phyloP scores from a whole-genome alignment of 2,113 vertebrate species.

The Scatophagus argus region DNA sequence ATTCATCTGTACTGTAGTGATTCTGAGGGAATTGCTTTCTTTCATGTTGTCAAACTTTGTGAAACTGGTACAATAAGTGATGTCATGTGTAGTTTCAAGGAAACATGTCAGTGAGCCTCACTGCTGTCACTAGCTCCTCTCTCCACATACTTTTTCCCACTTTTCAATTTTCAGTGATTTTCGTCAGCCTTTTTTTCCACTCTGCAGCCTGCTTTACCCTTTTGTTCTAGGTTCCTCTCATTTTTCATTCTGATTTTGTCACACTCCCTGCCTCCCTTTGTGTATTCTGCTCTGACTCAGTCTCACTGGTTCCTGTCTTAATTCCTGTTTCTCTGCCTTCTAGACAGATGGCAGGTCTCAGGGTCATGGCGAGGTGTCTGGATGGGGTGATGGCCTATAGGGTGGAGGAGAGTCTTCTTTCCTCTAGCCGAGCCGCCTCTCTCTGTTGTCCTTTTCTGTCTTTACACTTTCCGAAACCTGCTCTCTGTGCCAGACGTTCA shows the following conservation, averaged over 20 bases:
- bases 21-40: slow-evolving; percentile 24
- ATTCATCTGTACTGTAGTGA: slow-evolving; percentile 21
- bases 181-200: slow-evolving; percentile 5
- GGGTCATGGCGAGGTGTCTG: slow-evolving; percentile 56
- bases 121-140: background rate
- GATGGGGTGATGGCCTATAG: slow-evolving; percentile 43
- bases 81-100: slow-evolving; percentile 5
- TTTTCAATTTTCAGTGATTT: slow-evolving; percentile 33
- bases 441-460: slow-evolving; percentile 8
- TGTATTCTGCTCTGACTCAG: slow-evolving; percentile 8
- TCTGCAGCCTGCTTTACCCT: slow-evolving; percentile 13
- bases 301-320: slow-evolving; percentile 11
- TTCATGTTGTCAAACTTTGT: slow-evolving; percentile 44
- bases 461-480: slow-evolving; percentile 23
- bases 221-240: slow-evolving; percentile 39
- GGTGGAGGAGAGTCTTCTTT: slow-evolving; percentile 19
- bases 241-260: slow-evolving; percentile 7
- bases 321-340: slow-evolving; percentile 8
- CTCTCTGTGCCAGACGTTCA: slow-evolving; percentile 32
- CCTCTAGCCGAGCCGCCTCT: background rate
- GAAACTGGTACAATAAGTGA: background rate
- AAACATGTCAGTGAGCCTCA: background rate
- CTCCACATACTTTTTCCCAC: slow-evolving; percentile 14
- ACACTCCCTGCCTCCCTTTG: background rate
- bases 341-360: slow-evolving; percentile 69